A percentile compares a stretch with the other conserved stretches of the same genome.
Evolutionary conservation across 2,888 invertebrate species (phyloP).

Genomic region (Epinotia ramella): DNA sequence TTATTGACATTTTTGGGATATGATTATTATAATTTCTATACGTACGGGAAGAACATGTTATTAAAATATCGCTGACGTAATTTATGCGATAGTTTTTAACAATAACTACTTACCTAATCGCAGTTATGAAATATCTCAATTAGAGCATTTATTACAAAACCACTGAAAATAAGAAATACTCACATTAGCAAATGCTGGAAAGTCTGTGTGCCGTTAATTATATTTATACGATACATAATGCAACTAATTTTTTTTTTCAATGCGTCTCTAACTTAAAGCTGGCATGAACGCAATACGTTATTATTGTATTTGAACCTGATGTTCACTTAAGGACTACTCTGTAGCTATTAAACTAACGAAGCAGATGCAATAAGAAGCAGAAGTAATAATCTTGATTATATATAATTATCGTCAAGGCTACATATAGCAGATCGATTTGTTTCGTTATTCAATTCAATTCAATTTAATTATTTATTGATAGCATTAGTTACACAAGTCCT

Average conservation of each 20-base stretch:
- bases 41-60: neutral
- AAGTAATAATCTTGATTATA: slow-evolving; percentile 28
- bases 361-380: slow-evolving; percentile 11
- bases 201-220: slow-evolving; percentile 27
- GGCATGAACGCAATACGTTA: neutral
- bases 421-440: slow-evolving; percentile 28
- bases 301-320: slow-evolving; percentile 9
- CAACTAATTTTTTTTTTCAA: neutral
- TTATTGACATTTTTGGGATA: neutral
- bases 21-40: neutral
- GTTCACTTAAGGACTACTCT: neutral
- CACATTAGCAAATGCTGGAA: slow-evolving; percentile 32
- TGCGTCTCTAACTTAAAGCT: neutral
- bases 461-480: too few relatives aligned
- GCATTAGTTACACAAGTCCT: slow-evolving; percentile 27
- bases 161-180: neutral
- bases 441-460: too few relatives aligned
- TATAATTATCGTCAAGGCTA: slow-evolving; percentile 22
- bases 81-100: too few relatives aligned
- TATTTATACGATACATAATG: slow-evolving; percentile 18
- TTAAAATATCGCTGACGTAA: neutral
- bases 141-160: slow-evolving; percentile 23
- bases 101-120: too few relatives aligned
- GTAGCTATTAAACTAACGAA: slow-evolving; percentile 7
- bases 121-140: slow-evolving; percentile 30